Evolutionary conservation across 2,888 invertebrate genomes (phyloP).

Genomic region (Lasioglossum villosulum): DNA sequence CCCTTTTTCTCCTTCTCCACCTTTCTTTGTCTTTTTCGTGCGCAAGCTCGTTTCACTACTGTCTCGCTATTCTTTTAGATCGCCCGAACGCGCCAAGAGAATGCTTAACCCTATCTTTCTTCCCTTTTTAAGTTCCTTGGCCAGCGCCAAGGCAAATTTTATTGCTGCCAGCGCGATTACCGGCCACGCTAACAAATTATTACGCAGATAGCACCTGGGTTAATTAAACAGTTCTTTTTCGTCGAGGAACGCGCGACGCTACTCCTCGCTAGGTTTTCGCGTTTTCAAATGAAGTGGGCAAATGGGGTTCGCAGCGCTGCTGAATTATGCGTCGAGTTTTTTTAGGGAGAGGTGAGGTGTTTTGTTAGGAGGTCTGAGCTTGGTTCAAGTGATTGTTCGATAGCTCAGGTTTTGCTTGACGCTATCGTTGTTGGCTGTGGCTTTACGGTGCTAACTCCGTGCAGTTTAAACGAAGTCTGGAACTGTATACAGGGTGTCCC

Average conservation of each 20-base stretch:
- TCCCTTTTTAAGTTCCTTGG: background rate
- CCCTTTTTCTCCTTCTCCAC: background rate
- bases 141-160: background rate
- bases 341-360: background rate
- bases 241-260: background rate
- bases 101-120: background rate
- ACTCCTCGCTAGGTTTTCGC: background rate
- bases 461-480: background rate
- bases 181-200: constrained; percentile 2
- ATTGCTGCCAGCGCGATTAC: background rate
- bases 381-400: background rate
- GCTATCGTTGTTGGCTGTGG: too few species aligned
- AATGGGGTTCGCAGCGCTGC: background rate
- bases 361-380: background rate
- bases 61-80: background rate
- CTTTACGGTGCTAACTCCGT: background rate
- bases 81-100: background rate
- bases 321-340: background rate
- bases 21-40: background rate
- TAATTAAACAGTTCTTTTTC: constrained; percentile 6
- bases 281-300: background rate
- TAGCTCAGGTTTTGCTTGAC: background rate
- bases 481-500: too few species aligned
- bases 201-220: background rate
- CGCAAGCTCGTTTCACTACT: background rate